These are phyloP conservation scores for Scomberomorus guttatus DNA, from an alignment of 2,797 vertebrate genomes.

Conservation along the genomic window DNA sequence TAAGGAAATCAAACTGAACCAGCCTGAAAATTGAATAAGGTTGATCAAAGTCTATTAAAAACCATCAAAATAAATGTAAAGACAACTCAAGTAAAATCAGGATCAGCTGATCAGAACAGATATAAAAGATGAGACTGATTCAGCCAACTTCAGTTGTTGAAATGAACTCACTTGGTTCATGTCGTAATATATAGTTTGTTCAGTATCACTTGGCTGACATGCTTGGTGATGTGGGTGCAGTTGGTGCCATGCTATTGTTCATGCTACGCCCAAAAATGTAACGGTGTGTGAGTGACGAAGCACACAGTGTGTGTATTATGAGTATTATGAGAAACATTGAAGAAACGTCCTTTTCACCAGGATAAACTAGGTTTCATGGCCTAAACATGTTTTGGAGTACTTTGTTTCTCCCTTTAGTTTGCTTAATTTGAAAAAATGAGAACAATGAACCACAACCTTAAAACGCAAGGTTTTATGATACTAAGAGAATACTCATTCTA, in stretches of 20 bases:
- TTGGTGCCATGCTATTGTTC: slow-evolving; percentile 8
- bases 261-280: slow-evolving; percentile 6
- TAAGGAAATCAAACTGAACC: background rate
- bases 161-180: background rate
- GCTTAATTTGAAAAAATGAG: background rate
- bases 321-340: background rate
- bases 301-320: background rate
- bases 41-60: background rate
- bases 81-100: no score
- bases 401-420: background rate
- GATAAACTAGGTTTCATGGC: background rate
- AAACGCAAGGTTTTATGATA: no score
- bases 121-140: background rate
- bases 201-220: background rate
- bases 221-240: background rate
- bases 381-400: background rate
- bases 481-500: no score
- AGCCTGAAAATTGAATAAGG: background rate
- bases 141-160: no score
- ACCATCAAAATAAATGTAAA: no score
- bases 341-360: background rate
- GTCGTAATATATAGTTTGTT: background rate
- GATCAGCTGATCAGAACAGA: no score
- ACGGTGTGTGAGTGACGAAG: slow-evolving; percentile 7
- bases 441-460: no score